Conservation (phyloP, 35 echinoderm and acorn worm species). For the Nesometra sesokonis region DNA sequence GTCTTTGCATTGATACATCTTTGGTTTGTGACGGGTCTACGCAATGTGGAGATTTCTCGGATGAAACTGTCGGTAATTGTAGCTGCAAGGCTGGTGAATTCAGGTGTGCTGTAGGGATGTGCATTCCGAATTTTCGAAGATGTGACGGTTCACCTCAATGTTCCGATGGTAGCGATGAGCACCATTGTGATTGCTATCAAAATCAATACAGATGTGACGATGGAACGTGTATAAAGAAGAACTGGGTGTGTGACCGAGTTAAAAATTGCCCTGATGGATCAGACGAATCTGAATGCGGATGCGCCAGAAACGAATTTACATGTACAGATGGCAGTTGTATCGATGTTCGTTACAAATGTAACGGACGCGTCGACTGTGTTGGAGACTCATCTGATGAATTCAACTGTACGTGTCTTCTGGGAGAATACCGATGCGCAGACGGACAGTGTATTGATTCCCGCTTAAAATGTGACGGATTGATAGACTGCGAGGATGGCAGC, state of each 20-base stretch:
- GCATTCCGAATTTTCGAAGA: background rate
- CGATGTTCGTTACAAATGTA: background rate
- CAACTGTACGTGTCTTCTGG: background rate
- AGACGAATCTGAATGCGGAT: background rate
- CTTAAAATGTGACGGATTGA: background rate
- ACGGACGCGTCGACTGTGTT: background rate
- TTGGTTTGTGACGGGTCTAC: background rate
- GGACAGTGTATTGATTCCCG: background rate
- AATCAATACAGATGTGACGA: background rate
- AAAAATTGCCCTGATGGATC: background rate
- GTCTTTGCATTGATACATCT: background rate
- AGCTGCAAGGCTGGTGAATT: background rate
- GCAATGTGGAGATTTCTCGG: background rate
- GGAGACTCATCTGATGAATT: background rate
- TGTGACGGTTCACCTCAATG: background rate
- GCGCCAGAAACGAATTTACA: background rate
- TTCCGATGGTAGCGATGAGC: background rate
- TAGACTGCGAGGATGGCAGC: background rate
- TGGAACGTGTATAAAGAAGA: background rate
- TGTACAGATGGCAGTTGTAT: background rate
- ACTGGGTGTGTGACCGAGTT: background rate
- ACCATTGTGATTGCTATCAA: background rate
- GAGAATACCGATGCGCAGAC: background rate
- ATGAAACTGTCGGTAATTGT: background rate
- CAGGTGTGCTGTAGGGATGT: background rate